phyloP scores from a whole-genome alignment of 2,113 vertebrate genomes.

The Hyaena hyaena region DNA sequence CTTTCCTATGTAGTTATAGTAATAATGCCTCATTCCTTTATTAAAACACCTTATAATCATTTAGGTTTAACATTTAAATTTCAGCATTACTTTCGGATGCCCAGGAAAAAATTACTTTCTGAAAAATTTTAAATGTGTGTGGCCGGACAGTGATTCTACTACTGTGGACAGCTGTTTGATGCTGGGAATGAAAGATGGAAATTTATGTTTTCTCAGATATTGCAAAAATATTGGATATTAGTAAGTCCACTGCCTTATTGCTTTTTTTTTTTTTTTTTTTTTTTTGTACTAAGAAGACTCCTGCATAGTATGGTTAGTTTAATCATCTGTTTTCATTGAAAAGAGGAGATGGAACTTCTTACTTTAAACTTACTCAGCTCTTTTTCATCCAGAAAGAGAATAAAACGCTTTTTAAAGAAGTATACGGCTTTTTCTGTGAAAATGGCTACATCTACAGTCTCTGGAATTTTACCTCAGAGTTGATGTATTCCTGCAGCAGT shows the following conservation, averaged over 20 bases:
- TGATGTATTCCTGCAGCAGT: neutral
- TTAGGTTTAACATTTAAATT: neutral
- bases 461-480: slow-evolving; percentile 10
- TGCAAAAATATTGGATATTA: neutral
- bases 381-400: slow-evolving; percentile 6
- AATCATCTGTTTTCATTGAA: neutral
- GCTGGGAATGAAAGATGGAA: neutral
- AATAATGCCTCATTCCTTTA: slow-evolving; percentile 15
- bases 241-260: neutral
- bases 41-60: neutral
- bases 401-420: neutral
- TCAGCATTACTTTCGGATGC: neutral
- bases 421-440: neutral
- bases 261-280: neutral
- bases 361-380: neutral
- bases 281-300: neutral
- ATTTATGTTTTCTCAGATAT: neutral
- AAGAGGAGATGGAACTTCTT: neutral
- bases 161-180: neutral
- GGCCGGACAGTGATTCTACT: neutral
- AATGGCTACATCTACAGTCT: neutral
- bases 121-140: neutral
- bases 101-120: neutral
- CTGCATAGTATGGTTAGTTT: neutral
- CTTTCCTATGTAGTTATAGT: neutral